A percentile compares a stretch with the other conserved stretches of the same genome.
These are phyloP conservation scores for Cryptoblepharus egeriae DNA, from an alignment of 2,797 vertebrate genomes.

Conservation along the genomic window DNA sequence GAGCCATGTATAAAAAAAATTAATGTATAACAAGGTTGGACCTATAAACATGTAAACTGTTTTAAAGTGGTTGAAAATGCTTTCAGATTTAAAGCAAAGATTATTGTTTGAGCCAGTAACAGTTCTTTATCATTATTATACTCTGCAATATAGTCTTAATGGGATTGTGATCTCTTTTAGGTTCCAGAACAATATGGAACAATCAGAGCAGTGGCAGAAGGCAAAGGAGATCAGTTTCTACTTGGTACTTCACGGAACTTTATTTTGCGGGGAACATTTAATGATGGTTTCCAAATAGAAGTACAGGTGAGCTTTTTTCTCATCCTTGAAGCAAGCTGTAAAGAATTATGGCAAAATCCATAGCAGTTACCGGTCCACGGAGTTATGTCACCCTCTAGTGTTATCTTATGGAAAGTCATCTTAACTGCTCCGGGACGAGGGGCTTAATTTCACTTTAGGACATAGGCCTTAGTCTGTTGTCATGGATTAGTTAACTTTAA, in stretches of 20 bases:
- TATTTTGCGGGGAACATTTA: constrained; percentile 93
- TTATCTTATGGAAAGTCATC: too few species aligned
- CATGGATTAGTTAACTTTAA: not conserved
- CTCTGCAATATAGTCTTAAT: constrained; percentile 30
- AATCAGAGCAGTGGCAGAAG: constrained; percentile 94
- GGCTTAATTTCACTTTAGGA: too few species aligned
- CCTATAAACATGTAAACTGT: not conserved
- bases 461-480: not conserved
- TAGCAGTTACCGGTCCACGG: too few species aligned
- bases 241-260: constrained; percentile 96
- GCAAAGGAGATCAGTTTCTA: constrained; percentile 92
- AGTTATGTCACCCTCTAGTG: too few species aligned
- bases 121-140: not conserved
- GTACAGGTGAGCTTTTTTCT: constrained; percentile 86
- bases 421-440: too few species aligned
- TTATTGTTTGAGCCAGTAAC: not conserved
- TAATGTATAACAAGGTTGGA: too few species aligned
- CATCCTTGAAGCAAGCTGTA: constrained; percentile 1
- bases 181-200: constrained; percentile 96
- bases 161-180: constrained; percentile 71
- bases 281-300: constrained; percentile 92
- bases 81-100: not conserved
- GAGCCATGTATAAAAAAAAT: too few species aligned
- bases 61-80: not conserved
- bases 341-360: too few species aligned